Base-by-base conservation (phyloP, 2,113 vertebrate species). In the Callithrix jacchus region DNA sequence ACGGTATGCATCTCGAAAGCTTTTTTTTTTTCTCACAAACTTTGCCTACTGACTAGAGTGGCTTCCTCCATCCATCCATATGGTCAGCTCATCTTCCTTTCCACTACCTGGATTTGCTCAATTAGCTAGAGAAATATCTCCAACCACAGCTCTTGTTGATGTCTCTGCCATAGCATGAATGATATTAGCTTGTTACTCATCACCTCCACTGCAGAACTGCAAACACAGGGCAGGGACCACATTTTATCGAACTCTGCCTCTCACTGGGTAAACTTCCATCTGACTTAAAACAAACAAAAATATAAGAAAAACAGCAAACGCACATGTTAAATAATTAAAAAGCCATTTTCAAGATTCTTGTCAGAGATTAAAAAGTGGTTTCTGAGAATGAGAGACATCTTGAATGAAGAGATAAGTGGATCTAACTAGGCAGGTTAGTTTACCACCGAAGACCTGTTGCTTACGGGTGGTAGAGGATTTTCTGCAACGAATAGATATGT, bases 321-420 rank as follows among this genome's bases (percentile, higher is more conserved):
- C 12, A 76, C 85, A 71, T 47, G 74, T 25, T 81, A 86, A 94
- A 89, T 91, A 80, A 97, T 42, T 87, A 91, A 96, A 64, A 89
- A 94, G 49, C 2, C 5, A 89, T 87, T 89, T 61, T 89, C 47
- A 87, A 87, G 68, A 32, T 92, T 91, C 12, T 23, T 76, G 18
- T 93, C 23, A 61, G 37, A 93, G 58, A 96, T 61, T 89, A 93
- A 89, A 11, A 87, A 94, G 7, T 74, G 5, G 37, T 61, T 86
- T 13, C 74, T 21, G 25, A 80, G 42, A 94, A 80, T 13, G 10
- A 74, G 54, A 91, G 12, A 86, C 6, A 64, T 61, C 70, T 89
- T 92, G 21, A 86, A 92, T 80, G 64, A 94, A 95, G 54, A 94
- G 16, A 77, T 35, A 93, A 95, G 91, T 64, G n/a, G 18, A 93